Conservation (phyloP, 2,797 vertebrate species). For the Dendrocincla tyrannina region DNA sequence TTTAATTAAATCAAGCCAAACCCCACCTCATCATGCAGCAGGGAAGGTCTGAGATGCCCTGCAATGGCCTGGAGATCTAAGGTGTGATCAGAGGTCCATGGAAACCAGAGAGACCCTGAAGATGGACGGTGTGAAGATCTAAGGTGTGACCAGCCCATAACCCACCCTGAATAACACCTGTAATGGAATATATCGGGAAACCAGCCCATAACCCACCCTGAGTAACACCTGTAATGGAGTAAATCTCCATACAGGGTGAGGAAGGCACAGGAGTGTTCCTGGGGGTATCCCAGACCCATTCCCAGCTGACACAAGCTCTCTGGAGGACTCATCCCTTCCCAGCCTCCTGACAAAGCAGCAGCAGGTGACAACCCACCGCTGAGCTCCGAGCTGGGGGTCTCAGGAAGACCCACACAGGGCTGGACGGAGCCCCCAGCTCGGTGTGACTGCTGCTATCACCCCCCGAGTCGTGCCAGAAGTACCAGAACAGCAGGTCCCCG, state of each 20-base stretch:
- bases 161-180: no score
- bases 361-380: rapidly evolving
- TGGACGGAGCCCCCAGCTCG: rapidly evolving
- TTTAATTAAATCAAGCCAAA: neutral
- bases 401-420: neutral
- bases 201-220: no score
- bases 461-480: rapidly evolving
- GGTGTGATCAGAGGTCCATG: rapidly evolving
- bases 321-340: neutral
- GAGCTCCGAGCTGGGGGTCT: neutral
- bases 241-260: rapidly evolving
- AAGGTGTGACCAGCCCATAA: neutral
- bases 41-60: neutral
- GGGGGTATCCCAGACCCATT: neutral
- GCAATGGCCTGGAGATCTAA: rapidly evolving
- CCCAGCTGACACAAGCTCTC: neutral
- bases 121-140: neutral
- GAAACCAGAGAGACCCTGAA: neutral
- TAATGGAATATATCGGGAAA: no score
- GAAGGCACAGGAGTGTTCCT: rapidly evolving
- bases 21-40: neutral
- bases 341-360: neutral
- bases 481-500: neutral
- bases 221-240: rapidly evolving
- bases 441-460: neutral